phyloP scores from a whole-genome alignment of 2,888 invertebrate genomes.

The Antheraea assamensis region DNA sequence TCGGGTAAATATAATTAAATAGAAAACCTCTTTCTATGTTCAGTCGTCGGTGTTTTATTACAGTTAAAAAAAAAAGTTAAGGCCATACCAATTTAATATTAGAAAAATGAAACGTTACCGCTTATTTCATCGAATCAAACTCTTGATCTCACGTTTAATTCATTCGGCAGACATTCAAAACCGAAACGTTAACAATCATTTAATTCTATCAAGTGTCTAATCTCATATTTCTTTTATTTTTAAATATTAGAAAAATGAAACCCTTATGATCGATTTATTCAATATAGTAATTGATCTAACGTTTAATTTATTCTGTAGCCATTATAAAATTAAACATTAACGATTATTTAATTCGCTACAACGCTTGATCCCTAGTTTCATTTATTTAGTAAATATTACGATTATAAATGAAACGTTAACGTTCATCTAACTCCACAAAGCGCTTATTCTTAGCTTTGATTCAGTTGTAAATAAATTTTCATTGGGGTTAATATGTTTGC shows the following conservation, averaged over 20 bases:
- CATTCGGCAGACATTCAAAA: neutral
- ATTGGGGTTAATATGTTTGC: neutral
- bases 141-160: too few relatives aligned
- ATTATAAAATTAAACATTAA: too few relatives aligned
- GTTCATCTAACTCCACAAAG: neutral
- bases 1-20: neutral
- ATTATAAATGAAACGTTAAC: neutral
- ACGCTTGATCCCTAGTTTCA: too few relatives aligned
- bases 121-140: too few relatives aligned
- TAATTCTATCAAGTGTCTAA: neutral
- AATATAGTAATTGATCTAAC: too few relatives aligned
- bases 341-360: too few relatives aligned
- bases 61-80: neutral
- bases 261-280: too few relatives aligned
- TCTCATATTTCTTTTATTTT: neutral
- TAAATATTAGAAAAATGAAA: neutral
- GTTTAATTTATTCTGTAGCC: too few relatives aligned
- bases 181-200: neutral
- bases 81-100: too few relatives aligned
- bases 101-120: neutral
- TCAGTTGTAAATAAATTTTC: neutral
- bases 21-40: neutral
- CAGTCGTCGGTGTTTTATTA: neutral
- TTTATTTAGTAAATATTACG: too few relatives aligned
- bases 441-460: neutral